Percentiles rank a stretch among this genome's conserved stretches.
These are phyloP conservation scores for Donacobius atricapilla DNA, from an alignment of 2,113 vertebrate genomes.

Conservation along the genomic window DNA sequence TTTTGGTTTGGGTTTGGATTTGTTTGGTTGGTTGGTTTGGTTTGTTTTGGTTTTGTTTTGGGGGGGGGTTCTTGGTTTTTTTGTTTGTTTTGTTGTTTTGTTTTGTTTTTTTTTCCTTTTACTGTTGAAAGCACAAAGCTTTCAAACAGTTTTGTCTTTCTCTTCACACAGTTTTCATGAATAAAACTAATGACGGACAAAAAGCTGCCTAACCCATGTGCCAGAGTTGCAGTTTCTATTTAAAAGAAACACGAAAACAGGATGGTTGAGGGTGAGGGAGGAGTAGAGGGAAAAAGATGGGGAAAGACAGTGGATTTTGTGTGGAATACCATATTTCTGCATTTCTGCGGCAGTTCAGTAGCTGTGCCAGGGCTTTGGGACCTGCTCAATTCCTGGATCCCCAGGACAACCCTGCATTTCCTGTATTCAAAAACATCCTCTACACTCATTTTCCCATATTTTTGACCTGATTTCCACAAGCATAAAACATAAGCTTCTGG, in stretches of 20 bases:
- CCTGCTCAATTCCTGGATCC: not conserved
- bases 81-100: too few relatives aligned
- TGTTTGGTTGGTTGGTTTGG: too few relatives aligned
- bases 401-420: not conserved
- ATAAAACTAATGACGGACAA: not conserved
- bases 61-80: too few relatives aligned
- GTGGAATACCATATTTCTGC: not conserved
- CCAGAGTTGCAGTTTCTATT: not conserved
- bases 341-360: not conserved
- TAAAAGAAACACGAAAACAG: accelerated
- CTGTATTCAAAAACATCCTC: not conserved
- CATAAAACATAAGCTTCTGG: not conserved
- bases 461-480: not conserved
- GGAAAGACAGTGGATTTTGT: accelerated
- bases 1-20: too few relatives aligned
- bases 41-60: too few relatives aligned
- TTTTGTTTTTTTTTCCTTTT: not conserved
- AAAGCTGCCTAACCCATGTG: not conserved
- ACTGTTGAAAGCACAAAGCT: not conserved
- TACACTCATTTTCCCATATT: accelerated
- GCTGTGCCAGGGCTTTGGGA: not conserved
- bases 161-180: not conserved
- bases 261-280: accelerated
- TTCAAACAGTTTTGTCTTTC: not conserved
- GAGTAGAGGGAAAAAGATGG: not conserved